Evolutionary conservation across 2,797 vertebrate species (phyloP), one percentile per base, ranked within the genome.

Genomic region (Ctenosaura bakeri): DNA sequence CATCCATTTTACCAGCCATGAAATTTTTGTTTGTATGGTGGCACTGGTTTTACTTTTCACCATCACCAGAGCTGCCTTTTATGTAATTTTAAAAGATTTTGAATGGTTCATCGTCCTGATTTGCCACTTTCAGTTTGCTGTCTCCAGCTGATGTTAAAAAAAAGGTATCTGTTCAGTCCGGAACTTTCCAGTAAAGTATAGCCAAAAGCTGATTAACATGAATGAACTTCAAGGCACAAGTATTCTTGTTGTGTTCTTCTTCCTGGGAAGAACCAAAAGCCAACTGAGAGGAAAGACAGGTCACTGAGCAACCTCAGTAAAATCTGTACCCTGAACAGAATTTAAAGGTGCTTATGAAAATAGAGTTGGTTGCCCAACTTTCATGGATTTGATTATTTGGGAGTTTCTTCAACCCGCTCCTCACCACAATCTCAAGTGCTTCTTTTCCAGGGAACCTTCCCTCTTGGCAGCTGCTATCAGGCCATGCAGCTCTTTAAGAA

Each of bases 51-150:
- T 12, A 56, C 3, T 2, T 16, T 26, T 46, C 88, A 3, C 24
- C 87, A 46, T 42, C 81, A 56, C 46, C n/a, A 64, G 4, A 56
- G 18, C 24, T 92, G 78, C 86, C 84, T 32, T n/a, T 78, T 86
- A 38, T 66, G 54, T 78, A 77, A 78, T 80, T 69, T 54, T 71
- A 88, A 84, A 29, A 73, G 76, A 56, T 81, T 86, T 82, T 50
- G 42, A 9, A 3, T 78, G 18, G 85, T 81, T n/a, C 59, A 81
- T 1, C 79, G 91, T 24, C 80, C 46, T 35, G 42, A 46, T 87
- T 29, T 32, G 86, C 26, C 18, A 77, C n/a, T 81, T 94, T 76
- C 0, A 29, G 87, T 89, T 90, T 89, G 52, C 42, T 86, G 64
- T 24, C 12, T 92, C 88, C 50, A 83, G 10, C 13, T 69, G 3